Evolutionary conservation across 2,113 vertebrate species (phyloP).

Genomic region (Collichthys lucidus): DNA sequence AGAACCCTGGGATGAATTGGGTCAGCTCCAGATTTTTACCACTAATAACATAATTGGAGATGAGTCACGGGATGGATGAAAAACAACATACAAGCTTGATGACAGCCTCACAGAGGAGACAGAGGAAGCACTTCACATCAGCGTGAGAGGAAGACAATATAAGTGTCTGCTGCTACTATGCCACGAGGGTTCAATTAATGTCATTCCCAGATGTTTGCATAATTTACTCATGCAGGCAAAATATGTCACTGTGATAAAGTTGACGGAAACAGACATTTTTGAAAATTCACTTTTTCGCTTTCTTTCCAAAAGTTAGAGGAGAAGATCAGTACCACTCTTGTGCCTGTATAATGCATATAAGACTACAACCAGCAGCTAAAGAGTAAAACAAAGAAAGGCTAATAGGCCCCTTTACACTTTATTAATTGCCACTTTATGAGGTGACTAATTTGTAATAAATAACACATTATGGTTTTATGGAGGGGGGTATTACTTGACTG

Average conservation of each 20-base stretch:
- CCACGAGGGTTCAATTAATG: neutral
- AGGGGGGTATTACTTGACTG: neutral
- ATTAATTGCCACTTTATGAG: no score
- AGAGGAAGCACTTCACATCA: constrained; percentile 39
- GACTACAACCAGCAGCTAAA: neutral
- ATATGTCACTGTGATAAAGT: neutral
- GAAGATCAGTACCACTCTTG: neutral
- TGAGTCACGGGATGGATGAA: constrained; percentile 54
- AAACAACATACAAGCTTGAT: constrained; percentile 23
- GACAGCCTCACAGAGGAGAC: constrained; percentile 18
- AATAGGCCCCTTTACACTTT: neutral
- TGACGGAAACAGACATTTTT: neutral
- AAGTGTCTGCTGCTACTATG: constrained; percentile 21
- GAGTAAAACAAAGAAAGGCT: no score
- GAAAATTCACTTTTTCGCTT: neutral
- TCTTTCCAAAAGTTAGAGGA: constrained; percentile 6
- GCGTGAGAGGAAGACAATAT: constrained; percentile 5
- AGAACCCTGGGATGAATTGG: constrained; percentile 4
- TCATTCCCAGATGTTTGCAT: constrained; percentile 30
- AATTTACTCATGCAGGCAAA: constrained; percentile 8
- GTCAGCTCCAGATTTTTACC: constrained; percentile 40
- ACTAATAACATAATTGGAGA: constrained; percentile 53
- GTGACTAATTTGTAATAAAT: neutral
- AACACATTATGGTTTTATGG: neutral
- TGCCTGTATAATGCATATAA: neutral